These are phyloP conservation scores for Halictus rubicundus DNA, from an alignment of 1,140 invertebrate genomes.

Conservation along the genomic window DNA sequence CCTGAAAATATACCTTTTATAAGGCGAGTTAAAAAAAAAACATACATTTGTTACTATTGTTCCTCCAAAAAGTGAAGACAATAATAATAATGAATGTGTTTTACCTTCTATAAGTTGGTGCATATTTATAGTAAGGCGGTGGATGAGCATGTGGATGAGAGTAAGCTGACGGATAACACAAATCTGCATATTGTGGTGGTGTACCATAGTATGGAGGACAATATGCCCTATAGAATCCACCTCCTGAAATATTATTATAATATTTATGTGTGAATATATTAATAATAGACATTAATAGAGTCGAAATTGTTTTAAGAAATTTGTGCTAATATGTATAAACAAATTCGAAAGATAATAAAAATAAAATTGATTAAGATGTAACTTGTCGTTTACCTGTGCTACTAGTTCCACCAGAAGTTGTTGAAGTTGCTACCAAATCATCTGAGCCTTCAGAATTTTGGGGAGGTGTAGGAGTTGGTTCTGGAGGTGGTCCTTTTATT, in stretches of 20 bases:
- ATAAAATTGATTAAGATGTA: no score
- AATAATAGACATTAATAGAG: no score
- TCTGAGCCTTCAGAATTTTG: conserved; percentile 79
- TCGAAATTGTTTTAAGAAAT: not conserved
- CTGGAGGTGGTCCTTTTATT: conserved; percentile 79
- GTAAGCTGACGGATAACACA: conserved; percentile 84
- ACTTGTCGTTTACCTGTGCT: no score
- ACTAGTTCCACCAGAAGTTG: conserved; percentile 78
- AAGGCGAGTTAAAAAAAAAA: conserved; percentile 33
- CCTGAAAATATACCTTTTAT: conserved; percentile 66
- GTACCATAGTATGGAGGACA: conserved; percentile 79
- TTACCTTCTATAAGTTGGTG: conserved; percentile 81
- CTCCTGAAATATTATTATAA: conserved; percentile 61
- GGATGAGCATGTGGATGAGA: conserved; percentile 80
- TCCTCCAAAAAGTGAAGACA: not conserved
- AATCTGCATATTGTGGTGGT: conserved; percentile 82
- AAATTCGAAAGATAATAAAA: no score
- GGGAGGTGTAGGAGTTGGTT: conserved; percentile 80
- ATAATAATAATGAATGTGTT: conserved; percentile 35
- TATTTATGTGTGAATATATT: no score
- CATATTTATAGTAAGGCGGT: conserved; percentile 85
- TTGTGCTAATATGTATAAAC: no score
- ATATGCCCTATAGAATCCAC: conserved; percentile 78
- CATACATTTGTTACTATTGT: not conserved
- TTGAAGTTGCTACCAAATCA: conserved; percentile 77